Evolutionary conservation across 2,888 invertebrate genomes (phyloP).

Genomic region (Tenthredo mesomela): DNA sequence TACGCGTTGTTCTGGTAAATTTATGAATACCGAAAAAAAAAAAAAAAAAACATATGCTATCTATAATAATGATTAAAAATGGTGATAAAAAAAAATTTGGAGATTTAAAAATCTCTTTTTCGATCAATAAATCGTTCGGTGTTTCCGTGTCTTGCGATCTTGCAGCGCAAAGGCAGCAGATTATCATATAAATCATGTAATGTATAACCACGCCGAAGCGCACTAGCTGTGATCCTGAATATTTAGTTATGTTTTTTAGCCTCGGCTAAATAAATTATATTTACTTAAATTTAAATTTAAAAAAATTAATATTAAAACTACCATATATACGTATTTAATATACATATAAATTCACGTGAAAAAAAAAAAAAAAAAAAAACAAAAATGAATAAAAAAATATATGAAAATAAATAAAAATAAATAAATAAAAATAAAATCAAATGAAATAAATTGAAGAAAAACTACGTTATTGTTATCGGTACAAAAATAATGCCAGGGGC

Average conservation of each 20-base stretch:
- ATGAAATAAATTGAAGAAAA: neutral
- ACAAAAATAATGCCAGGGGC: neutral
- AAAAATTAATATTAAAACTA: conserved; percentile 1
- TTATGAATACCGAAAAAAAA: neutral
- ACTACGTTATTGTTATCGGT: neutral
- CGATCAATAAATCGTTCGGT: neutral
- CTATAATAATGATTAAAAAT: neutral
- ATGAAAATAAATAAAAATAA: neutral
- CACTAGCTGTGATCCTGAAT: conserved; percentile 43
- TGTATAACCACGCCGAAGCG: neutral
- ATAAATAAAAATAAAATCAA: neutral
- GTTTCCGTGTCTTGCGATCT: neutral
- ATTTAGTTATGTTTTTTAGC: neutral
- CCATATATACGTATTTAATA: neutral
- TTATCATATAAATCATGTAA: neutral
- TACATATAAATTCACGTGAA: neutral
- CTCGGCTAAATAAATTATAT: neutral
- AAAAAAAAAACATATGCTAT: neutral
- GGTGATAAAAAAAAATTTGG: neutral
- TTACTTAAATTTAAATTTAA: neutral
- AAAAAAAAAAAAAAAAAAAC: neutral
- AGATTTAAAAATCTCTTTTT: neutral
- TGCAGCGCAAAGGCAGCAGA: neutral
- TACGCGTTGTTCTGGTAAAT: neutral
- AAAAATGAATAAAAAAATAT: neutral